phyloP scores from a whole-genome alignment of 2,888 invertebrate genomes.

The Cloeon dipterum region DNA sequence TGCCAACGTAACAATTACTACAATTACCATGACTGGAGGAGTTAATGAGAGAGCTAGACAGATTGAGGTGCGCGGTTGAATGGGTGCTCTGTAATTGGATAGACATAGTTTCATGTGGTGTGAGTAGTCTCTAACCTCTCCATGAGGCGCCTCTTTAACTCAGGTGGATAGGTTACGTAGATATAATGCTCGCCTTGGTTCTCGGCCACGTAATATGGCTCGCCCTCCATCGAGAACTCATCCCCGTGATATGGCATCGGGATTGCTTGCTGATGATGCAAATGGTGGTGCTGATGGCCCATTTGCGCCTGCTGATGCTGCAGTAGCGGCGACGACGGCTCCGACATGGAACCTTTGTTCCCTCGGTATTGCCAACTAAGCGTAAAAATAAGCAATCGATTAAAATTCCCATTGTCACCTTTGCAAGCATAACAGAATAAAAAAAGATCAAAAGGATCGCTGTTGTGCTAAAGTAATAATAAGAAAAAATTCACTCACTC shows the following conservation, averaged over 20 bases:
- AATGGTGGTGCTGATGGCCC: conserved; percentile 3
- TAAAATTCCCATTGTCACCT: too few relatives aligned
- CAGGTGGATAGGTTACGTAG: conserved; percentile 71
- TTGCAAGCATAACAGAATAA: too few relatives aligned
- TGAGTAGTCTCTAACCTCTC: conserved; percentile 50
- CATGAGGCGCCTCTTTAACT: conserved; percentile 56
- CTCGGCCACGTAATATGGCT: conserved; percentile 1
- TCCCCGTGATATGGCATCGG: conserved; percentile 7
- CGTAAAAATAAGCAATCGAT: too few relatives aligned
- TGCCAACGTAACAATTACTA: too few relatives aligned
- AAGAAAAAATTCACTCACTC: conserved; percentile 53
- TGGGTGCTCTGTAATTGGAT: too few relatives aligned
- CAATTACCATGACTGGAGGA: conserved; percentile 8
- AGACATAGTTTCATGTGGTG: too few relatives aligned
- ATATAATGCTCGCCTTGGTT: conserved; percentile 37
- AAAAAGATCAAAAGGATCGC: too few relatives aligned
- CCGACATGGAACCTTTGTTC: not conserved
- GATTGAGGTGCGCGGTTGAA: conserved; percentile 21
- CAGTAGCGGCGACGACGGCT: not conserved
- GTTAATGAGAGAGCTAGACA: conserved; percentile 21
- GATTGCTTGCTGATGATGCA: too few relatives aligned
- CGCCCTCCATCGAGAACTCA: conserved; percentile 3
- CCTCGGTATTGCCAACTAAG: too few relatives aligned
- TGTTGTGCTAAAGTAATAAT: too few relatives aligned
- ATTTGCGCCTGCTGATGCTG: conserved; percentile 10